Base-by-base conservation (phyloP, 2,113 vertebrate genomes). In the Oenanthe oenanthe region DNA sequence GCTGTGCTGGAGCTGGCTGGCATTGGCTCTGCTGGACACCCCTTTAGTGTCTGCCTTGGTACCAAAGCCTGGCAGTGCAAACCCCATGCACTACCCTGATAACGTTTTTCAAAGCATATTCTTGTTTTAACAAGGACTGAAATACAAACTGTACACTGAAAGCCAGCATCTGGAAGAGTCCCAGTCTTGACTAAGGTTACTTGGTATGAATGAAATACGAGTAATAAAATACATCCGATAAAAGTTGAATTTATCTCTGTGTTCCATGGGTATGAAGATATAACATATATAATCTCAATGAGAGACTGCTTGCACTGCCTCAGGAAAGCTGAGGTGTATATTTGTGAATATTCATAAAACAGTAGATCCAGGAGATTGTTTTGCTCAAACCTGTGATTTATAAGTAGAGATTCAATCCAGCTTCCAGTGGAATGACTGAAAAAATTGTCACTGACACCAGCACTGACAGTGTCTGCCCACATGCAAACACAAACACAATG, bases 321-420 rank as follows among this genome's bases (percentile, higher is more conserved):
- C 40, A 60, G 32, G 48, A 71, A 82, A 40, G 17, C 2, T 71
- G 57, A 81, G 17, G 17, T 13, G 8, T 45, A 1, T 31, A 24
- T 48, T 71, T 47, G 20, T 45, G 14, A 80, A 4, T 17, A 67
- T 2, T 17, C 1, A 1, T 47, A 77, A 76, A 53, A 26, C 2
- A 36, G 32, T 12, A 51, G 22, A n/a, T 63, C 0, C 1, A 40
- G 34, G 13, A 51, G 22, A n/a, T 56, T 0, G 0, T 79, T 79
- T 82, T 72, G 43, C 66, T 81, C 53, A 84, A 88, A 61, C 12
- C 19, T 28, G 3, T 22, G 21, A 78, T 91, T 82, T 79, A 15
- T 24, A 40, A 75, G 34, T 14, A 93, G 38, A 17, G 25, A 60
- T 61, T 77, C 24, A 31, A 73, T 25, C 21, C 34, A 83, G 31